Evolutionary conservation across 2,797 vertebrate genomes (phyloP), one percentile per base, ranked within the genome.

Genomic region (Chlorospingus flavigularis): DNA sequence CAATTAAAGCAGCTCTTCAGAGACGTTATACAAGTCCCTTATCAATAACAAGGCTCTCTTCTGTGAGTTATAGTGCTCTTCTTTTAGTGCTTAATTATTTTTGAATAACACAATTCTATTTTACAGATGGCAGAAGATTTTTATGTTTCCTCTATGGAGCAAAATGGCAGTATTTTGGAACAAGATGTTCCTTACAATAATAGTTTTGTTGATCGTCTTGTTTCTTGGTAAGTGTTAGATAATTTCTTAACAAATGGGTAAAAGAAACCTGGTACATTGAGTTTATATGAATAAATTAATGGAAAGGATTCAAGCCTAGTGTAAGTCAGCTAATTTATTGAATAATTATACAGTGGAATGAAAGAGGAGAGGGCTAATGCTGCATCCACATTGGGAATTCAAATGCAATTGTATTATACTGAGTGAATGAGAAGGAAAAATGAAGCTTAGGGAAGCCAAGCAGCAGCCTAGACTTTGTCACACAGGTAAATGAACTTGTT

Each of bases 151-250:
- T 68, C 93, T 99, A 71, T 99, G 99, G 99, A 98, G 95, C 96
- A 99, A 97, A 98, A 95, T 99, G 76, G 98, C 98, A 94, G 97
- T 97, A 37, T 99, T 99, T 67, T 99, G 99, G 99, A 99, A 99
- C 98, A 99, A 98, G 95, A 98, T 97, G 88, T 99, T 99, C 95
- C 98, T 99, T 91, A 98, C 99, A 50, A 99, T 99, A 97, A 99
- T 99, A 95, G 97, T 99, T 95, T 96, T 99, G 55, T 98, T 99
- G 55, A 98, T 99, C 88, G 91, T 99, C 95, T 98, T 99, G 26
- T 99, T 99, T 96, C 94, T 99, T 75, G 99, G 99, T 99, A 98
- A 98, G 98, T 96, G 60, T 48, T 87, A 65, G 61, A 74, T 86
- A 73, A 55, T 35, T 92, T 40, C 58, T 86, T 82, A 74, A 73